Evolutionary conservation across 2,797 vertebrate genomes (phyloP), one percentile per base, ranked within the genome.

Genomic region (Phrynocephalus forsythii): DNA sequence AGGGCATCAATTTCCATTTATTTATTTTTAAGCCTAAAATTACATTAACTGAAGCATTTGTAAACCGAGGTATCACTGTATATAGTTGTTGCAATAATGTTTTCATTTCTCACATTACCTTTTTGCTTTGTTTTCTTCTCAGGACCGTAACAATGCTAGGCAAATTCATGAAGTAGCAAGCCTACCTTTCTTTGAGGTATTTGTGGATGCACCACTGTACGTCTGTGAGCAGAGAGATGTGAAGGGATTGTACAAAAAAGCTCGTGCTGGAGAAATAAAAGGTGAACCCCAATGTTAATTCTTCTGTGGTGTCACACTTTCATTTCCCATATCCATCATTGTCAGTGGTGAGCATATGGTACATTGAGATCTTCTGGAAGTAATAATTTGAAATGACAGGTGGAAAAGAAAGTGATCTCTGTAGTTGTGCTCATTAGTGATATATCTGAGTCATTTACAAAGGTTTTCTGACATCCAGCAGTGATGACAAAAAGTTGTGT

Each of bases 211-310:
- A 33, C 99, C 99, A 0, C 93, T 99, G 92, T 97, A 99, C 20
- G 98, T 99, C 69, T 99, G 99, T 90, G 99, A 99, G 91, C 98
- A 99, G 95, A 97, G 99, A 92, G 99, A 99, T 72, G 99, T 98
- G 86, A 99, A 99, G 93, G 99, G 99, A 13, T 97, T 99, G 52
- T 99, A 99, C 94, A 99, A 99, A 95, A 98, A 97, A 95, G 99
- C 99, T 79, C 97, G 99, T 94, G 99, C 99, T 4, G 99, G 99
- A 85, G 99, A 99, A 96, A 99, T 99, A 94, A 98, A 97, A 98
- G 99, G 99, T 98, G 91, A 95, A 90, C 26, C 20, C 89, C 71
- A 18, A 38, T 72, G 81, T 91, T 11, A 66, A 10, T 82, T 20
- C 50, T 86, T 92, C 75, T 73, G 6, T 67, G 13, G 6, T 82